Base-by-base conservation (phyloP, 2,113 vertebrate species). In the Hiodon tergisus region DNA sequence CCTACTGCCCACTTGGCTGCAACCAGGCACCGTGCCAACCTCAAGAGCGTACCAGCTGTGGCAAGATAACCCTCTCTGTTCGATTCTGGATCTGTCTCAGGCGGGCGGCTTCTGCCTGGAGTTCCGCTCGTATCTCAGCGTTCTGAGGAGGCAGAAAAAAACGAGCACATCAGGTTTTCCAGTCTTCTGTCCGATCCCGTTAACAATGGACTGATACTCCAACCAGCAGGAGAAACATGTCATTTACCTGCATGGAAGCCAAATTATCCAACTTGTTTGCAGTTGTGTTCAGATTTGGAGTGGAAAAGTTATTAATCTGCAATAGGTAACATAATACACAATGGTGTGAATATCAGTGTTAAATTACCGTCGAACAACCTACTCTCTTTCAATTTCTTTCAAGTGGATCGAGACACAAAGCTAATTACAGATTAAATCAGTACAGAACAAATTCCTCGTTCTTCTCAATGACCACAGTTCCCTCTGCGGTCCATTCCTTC, bases 81-180 rank as follows among this genome's bases (percentile, higher is more conserved):
- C 65, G 13, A 4, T 1, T 10, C 72, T 93, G 86, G 75, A 95
- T 81, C 4, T 69, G 1, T 77, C 77, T 87, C 78, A 95, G 81
- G 0, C 51, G 0, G 0, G 0, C 5, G 70, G 88, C 87, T 1
- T 86, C 62, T 0, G 2, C 0, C 46, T 2, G 4, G 3, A 95
- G 81, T 7, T 87, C 11, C 0, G 0, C 0, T 73, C 3, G 11
- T 16, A 76, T 46, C 0, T 0, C 0, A 0, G 3, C 0, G 0
- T 10, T 71, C 4, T 47, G 0, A 46, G 50, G 6, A 62, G 6
- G 50, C 75, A 68, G 16, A 74, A 62, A 74, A 62, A 78, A 78
- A 72, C 0, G 61, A 71, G 17, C 31, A 31, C 5, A 59, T 62
- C 46, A 9, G 7, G 3, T 11, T 31, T 31, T 59, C 3, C 58